phyloP scores from a whole-genome alignment of 2,888 invertebrate species.

The Aleiodes leptofemur region DNA sequence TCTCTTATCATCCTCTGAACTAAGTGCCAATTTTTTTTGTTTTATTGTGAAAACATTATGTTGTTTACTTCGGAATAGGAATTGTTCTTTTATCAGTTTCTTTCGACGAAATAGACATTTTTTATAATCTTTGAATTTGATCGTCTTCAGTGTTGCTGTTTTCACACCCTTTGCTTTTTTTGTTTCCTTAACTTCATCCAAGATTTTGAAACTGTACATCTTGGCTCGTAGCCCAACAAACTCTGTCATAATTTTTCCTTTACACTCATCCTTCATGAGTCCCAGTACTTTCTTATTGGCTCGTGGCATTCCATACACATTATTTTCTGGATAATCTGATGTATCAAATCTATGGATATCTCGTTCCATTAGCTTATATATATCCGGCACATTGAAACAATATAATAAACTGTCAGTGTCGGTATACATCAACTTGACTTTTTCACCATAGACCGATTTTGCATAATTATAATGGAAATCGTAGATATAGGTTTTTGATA shows the following conservation, averaged over 20 bases:
- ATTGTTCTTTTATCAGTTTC: background rate
- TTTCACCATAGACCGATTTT: too few relatives aligned
- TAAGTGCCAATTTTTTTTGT: conserved; percentile 46
- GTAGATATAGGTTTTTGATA: too few relatives aligned
- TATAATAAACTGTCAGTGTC: too few relatives aligned
- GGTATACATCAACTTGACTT: too few relatives aligned
- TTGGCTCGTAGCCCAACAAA: conserved; percentile 24
- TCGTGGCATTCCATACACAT: too few relatives aligned
- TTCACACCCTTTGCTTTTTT: conserved; percentile 45
- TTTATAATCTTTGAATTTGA: conserved; percentile 40
- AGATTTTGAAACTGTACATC: conserved; percentile 7
- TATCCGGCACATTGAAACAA: too few relatives aligned
- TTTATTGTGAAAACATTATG: conserved; percentile 42
- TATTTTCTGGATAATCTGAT: too few relatives aligned
- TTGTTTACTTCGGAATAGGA: background rate
- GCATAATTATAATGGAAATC: too few relatives aligned
- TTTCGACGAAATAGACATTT: background rate
- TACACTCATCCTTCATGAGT: conserved; percentile 38
- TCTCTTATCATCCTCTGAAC: too few relatives aligned
- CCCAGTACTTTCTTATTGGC: conserved; percentile 59
- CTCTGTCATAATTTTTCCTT: conserved; percentile 6
- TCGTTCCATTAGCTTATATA: too few relatives aligned
- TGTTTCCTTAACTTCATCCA: conserved; percentile 39
- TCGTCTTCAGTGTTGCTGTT: conserved; percentile 3
- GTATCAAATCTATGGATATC: too few relatives aligned